Base-by-base conservation (phyloP, 2,888 invertebrate genomes). In the Keiferia lycopersicella region DNA sequence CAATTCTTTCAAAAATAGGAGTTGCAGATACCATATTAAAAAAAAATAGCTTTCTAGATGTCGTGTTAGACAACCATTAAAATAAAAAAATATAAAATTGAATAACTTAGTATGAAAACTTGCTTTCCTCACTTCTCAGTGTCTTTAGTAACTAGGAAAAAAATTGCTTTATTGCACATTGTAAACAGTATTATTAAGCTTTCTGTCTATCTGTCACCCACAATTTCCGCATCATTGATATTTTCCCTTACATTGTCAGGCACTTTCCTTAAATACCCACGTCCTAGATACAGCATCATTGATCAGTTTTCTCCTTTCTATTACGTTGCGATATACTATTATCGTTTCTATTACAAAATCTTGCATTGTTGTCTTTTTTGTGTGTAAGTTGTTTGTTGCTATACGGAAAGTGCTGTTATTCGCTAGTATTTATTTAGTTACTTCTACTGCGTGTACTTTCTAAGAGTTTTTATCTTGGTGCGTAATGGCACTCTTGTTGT, bases 331-430 rank as follows among this genome's bases (percentile, higher is more conserved):
- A 56, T 56, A 59, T 30, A 51, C 50, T 57, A 50, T 67, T 66
- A 68, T 62, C 62, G 65, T 62, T 75, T 69, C 72, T 64, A 71
- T 75, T 70, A 74, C 66, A 69, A 71, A 67, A 71, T 65, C 14
- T 30, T 30, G 16, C 26, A 26, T 56, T 34, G 56, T 34, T 30
- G 53, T 20, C 50, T 11, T 10, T 20, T 56, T 57, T 26, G 56
- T 56, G 65, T 65, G 50, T 48, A 26, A 22, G 12, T 12, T 26
- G 7, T 12, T 34, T 56, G 56, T 56, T 56, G 16, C 56, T 16
- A 56, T 56, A 56, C 56, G 56, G 56, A 56, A 56, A 56, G 30
- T 16, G n/a, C 34, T 34, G 16, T 26, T 45, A 16, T 34, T 12
- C 22, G 26, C n/a, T 34, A 34, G n/a, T 56, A 56, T n/a, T 6